Conservation (phyloP, 2,113 vertebrate genomes). For the Alosa alosa region DNA sequence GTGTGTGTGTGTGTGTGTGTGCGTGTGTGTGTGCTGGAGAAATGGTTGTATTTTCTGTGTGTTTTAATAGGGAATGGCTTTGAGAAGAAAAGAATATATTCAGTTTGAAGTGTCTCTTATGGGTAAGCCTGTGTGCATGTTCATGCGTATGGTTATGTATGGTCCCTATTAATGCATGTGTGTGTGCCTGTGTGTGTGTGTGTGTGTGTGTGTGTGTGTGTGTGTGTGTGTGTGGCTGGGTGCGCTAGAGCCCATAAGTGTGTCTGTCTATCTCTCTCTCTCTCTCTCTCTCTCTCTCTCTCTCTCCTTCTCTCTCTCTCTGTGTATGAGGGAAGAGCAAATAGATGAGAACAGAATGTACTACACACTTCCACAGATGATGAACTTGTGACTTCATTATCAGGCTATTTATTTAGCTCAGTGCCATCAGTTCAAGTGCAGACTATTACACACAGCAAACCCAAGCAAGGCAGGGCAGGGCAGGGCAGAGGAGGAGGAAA, state of each 20-base stretch:
- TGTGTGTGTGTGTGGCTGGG: background rate
- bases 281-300: background rate
- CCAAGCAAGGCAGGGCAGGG: background rate
- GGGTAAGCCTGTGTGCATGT: too few relatives aligned
- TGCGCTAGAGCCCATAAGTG: background rate
- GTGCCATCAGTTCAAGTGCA: background rate
- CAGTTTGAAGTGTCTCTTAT: too few relatives aligned
- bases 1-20: too few relatives aligned
- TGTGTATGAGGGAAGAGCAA: conserved; percentile 11
- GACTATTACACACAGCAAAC: background rate
- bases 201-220: background rate
- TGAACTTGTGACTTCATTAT: conserved; percentile 28
- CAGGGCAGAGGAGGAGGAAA: background rate
- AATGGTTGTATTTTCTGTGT: too few relatives aligned
- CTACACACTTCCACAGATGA: conserved; percentile 20
- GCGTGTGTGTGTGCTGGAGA: too few relatives aligned
- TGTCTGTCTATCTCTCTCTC: background rate
- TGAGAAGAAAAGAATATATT: conserved; percentile 15
- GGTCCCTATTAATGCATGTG: too few relatives aligned
- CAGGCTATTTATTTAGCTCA: conserved; percentile 27
- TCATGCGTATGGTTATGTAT: too few relatives aligned
- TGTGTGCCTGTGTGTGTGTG: background rate
- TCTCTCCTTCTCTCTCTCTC: background rate
- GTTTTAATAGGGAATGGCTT: too few relatives aligned
- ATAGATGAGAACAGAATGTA: conserved; percentile 23